Conservation (phyloP, 1,140 invertebrate species). For the Bombus terrestris region DNA sequence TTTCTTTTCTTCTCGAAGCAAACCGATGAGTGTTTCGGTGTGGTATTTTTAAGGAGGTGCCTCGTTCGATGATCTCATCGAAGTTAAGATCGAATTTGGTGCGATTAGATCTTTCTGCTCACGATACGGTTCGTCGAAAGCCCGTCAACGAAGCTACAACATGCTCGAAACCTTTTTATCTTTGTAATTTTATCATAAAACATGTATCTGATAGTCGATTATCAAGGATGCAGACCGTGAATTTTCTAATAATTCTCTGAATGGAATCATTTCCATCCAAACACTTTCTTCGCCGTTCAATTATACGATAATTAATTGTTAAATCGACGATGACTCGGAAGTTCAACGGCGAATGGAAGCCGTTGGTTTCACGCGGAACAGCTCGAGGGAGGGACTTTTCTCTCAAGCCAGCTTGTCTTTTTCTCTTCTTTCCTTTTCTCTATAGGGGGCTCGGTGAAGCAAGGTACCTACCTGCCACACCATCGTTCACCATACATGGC, state of each 20-base stretch:
- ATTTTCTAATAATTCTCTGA: constrained; percentile 24
- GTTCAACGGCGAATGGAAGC: neutral
- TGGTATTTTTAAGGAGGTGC: neutral
- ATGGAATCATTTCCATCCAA: constrained; percentile 24
- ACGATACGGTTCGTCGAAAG: neutral
- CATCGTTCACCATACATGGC: constrained; percentile 68
- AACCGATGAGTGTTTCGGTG: neutral
- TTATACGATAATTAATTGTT: constrained; percentile 70
- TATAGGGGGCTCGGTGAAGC: constrained; percentile 53
- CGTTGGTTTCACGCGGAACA: constrained; percentile 25
- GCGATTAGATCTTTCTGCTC: neutral
- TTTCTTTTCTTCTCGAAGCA: neutral
- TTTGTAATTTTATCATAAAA: neutral
- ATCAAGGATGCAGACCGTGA: neutral
- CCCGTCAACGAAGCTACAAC: neutral
- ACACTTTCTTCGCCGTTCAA: constrained; percentile 29
- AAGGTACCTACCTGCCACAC: constrained; percentile 55
- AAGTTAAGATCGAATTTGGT: neutral
- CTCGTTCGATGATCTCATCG: neutral
- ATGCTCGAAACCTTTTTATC: neutral
- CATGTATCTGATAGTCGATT: neutral
- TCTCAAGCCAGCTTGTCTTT: neutral
- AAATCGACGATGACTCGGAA: constrained; percentile 59
- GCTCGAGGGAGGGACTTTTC: neutral
- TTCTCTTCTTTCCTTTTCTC: constrained; percentile 37